phyloP scores from a whole-genome alignment of 2,797 vertebrate genomes.

The Sebastes reedi region DNA sequence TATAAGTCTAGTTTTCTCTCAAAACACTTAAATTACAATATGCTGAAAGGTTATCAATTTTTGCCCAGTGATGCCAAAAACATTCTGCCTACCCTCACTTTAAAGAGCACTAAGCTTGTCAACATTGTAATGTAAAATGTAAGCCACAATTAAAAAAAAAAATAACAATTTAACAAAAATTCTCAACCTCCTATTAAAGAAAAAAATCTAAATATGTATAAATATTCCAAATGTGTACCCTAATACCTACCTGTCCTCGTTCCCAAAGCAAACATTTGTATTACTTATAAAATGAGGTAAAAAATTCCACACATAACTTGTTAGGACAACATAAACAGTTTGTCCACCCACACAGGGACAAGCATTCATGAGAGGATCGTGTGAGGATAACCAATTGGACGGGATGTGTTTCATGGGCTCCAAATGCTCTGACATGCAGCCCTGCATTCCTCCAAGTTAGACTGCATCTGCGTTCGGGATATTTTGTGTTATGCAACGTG shows the following conservation, averaged over 20 bases:
- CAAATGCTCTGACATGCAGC: conserved; percentile 16
- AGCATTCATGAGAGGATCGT: conserved; percentile 9
- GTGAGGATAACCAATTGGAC: conserved; percentile 4
- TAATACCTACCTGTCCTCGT: neutral
- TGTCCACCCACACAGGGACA: neutral
- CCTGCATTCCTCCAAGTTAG: conserved; percentile 16
- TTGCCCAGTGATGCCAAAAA: no score
- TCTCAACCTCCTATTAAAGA: neutral
- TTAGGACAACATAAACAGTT: conserved; percentile 5
- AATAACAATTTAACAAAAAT: neutral
- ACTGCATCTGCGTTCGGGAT: neutral
- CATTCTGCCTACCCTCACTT: no score
- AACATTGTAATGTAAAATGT: neutral
- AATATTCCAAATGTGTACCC: neutral
- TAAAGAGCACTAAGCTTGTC: neutral
- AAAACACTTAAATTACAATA: no score
- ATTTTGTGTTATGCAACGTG: conserved; percentile 18
- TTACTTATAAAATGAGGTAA: conserved; percentile 4
- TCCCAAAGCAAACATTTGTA: conserved; percentile 17
- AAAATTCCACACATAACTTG: neutral
- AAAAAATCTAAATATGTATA: neutral
- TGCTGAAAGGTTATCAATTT: no score
- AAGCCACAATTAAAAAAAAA: neutral
- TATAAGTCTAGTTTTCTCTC: no score
- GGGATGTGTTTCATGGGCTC: conserved; percentile 13